These are phyloP conservation scores for Carollia perspicillata DNA, from an alignment of 2,113 vertebrate genomes.

Conservation along the genomic window DNA sequence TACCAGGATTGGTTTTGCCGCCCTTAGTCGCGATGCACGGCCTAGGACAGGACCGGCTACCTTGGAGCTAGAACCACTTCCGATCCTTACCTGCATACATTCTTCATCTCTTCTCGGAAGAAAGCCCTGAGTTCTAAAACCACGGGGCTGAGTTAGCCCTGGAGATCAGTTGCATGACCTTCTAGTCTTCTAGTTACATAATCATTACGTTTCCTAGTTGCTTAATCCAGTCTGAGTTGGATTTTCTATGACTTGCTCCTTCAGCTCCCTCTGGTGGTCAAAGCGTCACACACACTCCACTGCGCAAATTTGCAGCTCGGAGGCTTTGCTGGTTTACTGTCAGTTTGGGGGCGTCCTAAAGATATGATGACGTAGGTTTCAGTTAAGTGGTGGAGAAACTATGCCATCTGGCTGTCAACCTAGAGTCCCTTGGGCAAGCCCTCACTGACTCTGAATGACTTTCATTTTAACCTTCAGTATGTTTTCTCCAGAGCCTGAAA, in stretches of 20 bases:
- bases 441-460: not conserved
- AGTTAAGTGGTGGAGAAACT: not conserved
- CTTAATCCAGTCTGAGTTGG: not conserved
- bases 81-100: not conserved
- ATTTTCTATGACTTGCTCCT: not conserved
- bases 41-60: not conserved
- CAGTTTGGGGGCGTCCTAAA: not conserved
- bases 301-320: not conserved
- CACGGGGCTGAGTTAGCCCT: not conserved
- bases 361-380: not conserved
- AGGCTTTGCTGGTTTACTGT: not conserved
- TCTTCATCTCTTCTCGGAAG: not conserved
- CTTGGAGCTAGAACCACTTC: not conserved
- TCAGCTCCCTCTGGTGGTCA: not conserved
- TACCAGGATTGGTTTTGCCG: not conserved
- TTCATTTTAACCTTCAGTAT: not conserved
- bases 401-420: not conserved
- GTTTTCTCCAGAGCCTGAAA: constrained; percentile 24
- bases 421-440: not conserved
- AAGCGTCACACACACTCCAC: not conserved
- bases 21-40: not conserved
- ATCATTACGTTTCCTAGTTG: not conserved
- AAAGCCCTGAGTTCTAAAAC: not conserved
- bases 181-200: not conserved
- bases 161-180: not conserved